Evolutionary conservation across 2,113 vertebrate species (phyloP).

Genomic region (Coptodon bakossiorum): DNA sequence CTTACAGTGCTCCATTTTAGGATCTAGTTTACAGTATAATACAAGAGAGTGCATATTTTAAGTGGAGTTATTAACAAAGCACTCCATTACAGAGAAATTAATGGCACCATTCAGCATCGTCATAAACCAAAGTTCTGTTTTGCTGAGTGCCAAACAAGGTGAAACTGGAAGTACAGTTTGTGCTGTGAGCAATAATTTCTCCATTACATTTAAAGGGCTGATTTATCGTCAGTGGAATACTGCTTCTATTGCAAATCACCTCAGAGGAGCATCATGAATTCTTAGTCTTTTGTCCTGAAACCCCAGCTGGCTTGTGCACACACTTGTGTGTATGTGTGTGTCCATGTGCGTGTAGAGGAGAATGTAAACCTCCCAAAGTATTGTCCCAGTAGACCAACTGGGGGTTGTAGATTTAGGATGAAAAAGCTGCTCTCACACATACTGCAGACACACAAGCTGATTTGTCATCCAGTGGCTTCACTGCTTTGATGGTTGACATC

Average conservation of each 20-base stretch:
- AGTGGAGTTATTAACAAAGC: not conserved
- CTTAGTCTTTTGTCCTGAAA: not conserved
- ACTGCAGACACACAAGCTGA: not conserved
- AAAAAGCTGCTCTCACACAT: not conserved
- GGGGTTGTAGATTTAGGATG: not conserved
- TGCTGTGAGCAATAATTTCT: slow-evolving; percentile 5
- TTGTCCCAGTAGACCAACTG: not conserved
- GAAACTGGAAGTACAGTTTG: slow-evolving; percentile 13
- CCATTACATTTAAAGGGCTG: not conserved
- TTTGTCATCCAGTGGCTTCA: not conserved
- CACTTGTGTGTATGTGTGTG: not conserved
- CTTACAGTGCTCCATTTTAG: not conserved
- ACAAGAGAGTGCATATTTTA: not conserved
- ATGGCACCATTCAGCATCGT: not conserved
- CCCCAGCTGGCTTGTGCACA: not conserved
- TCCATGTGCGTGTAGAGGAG: not conserved
- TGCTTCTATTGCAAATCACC: not conserved
- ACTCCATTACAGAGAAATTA: not conserved
- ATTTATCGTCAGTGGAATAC: not conserved
- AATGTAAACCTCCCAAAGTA: not conserved
- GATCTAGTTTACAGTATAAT: not conserved
- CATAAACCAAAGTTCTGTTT: not conserved
- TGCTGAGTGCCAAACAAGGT: slow-evolving; percentile 9
- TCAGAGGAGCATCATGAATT: not conserved
- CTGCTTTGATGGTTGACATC: not conserved